phyloP scores from a whole-genome alignment of 30 jellyfish, hydroid and myxozoan species.

The Morbakka virulenta region DNA sequence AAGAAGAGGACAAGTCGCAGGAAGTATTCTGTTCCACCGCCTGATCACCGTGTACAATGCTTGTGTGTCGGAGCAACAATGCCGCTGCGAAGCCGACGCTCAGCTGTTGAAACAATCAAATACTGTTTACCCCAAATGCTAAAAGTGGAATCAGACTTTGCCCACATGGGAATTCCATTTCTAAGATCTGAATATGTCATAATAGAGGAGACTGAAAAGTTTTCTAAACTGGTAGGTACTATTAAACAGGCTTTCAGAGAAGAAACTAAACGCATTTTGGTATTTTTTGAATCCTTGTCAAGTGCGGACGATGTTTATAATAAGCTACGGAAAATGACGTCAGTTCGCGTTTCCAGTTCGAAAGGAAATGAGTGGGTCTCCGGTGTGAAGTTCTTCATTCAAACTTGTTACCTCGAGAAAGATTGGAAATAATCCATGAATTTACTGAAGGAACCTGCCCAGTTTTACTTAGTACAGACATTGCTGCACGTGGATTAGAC shows the following conservation, averaged over 20 bases:
- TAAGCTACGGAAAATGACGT: too few species aligned
- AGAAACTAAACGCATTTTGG: too few species aligned
- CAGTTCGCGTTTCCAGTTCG: too few species aligned
- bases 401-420: constrained; percentile 19
- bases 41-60: constrained; percentile 56
- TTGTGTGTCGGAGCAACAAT: constrained; percentile 89
- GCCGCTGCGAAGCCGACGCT: constrained; percentile 64
- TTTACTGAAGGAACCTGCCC: constrained; percentile 20
- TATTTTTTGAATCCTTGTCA: too few species aligned
- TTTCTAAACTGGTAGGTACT: constrained; percentile 5
- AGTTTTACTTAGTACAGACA: constrained; percentile 68
- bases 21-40: not conserved
- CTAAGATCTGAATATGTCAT: constrained; percentile 38
- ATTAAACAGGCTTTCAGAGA: too few species aligned
- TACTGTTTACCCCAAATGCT: constrained; percentile 57
- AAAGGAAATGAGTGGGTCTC: too few species aligned
- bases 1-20: constrained; percentile 16
- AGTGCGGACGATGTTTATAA: too few species aligned
- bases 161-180: constrained; percentile 34
- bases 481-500: constrained; percentile 84
- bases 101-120: constrained; percentile 53
- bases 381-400: constrained; percentile 62
- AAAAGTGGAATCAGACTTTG: constrained; percentile 44
- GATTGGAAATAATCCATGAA: constrained; percentile 33
- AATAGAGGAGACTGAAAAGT: constrained; percentile 25